Evolutionary conservation across 2,888 invertebrate genomes (phyloP), one percentile per base, ranked within the genome.

Genomic region (Cyrtodaria siliqua): DNA sequence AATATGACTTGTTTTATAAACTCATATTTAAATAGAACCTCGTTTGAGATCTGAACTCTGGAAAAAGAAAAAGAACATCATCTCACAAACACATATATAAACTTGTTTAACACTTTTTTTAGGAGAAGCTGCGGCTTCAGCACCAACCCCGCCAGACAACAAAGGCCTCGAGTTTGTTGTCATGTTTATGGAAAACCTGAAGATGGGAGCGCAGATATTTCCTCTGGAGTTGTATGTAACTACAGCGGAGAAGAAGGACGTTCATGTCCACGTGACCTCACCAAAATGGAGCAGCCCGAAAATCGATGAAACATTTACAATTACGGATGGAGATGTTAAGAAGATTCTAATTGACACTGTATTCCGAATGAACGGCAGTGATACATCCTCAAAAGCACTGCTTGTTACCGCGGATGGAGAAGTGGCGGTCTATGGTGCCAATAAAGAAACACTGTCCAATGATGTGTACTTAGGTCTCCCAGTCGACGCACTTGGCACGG

Each of bases 101-200:
- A 9, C 6, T 44, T 6, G 16, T 9, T 18, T 44, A 16, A 18
- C 16, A 20, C 44, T 16, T 44, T 16, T 44, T 44, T 44, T 16
- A 44, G 52, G 26, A 20, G 52, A 4, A 14, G 52, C 33, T 33
- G 33, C 33, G 4, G 33, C 33, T 33, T 33, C 33, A 4, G 12
- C 4, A 8, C 4, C 50, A 1, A 59, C 71, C 18, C 80, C 80
- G 24, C 85, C 85, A 18, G 83, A 85, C 71, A 84, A 85, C 68
- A 75, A 71, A 63, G 86, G 86, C 4, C 57, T 63, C 1, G 83
- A 85, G 56, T 86, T 85, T 56, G 69, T 85, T 14, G 53, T 86
- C 1, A 83, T 81, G 63, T 86, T 79, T 24, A 86, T 85, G 84
- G 83, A 86, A 63, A 86, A 86, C 52, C 44, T 68, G 16, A 66